phyloP scores from a whole-genome alignment of 2,888 invertebrate genomes.

The Lithosia quadra region DNA sequence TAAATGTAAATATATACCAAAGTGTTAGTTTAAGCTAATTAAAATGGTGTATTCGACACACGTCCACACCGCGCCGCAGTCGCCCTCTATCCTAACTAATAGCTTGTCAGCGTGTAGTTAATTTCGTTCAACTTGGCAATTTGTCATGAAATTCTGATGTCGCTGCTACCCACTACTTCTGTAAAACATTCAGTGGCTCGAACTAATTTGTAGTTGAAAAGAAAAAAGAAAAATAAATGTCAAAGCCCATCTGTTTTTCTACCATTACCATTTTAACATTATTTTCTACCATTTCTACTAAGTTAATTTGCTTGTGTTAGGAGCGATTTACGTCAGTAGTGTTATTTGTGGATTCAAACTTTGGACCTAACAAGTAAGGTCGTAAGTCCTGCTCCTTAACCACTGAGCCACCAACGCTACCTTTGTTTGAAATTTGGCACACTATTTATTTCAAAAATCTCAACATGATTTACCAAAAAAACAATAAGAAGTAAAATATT shows the following conservation, averaged over 20 bases:
- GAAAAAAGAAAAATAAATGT: neutral
- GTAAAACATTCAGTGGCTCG: constrained; percentile 1
- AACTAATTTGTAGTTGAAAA: neutral
- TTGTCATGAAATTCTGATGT: constrained; percentile 7
- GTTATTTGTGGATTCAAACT: no score
- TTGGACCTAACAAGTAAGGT: no score
- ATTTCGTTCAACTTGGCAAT: constrained; percentile 25
- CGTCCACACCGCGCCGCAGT: constrained; percentile 17
- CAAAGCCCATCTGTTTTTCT: neutral
- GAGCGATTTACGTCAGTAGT: no score
- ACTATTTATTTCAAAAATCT: no score
- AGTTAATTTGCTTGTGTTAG: no score
- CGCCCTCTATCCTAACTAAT: constrained; percentile 29
- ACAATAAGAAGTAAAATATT: no score
- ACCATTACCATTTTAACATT: no score
- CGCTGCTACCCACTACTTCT: neutral
- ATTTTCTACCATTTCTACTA: no score
- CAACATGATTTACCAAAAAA: no score
- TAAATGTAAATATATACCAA: neutral
- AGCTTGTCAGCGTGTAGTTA: constrained; percentile 36
- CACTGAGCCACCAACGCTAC: no score
- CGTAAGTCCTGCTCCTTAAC: no score
- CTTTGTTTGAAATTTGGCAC: no score
- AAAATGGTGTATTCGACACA: constrained; percentile 27
- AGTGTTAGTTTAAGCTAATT: constrained; percentile 17